These are phyloP conservation scores for Drosophila erecta DNA, from an alignment of 1,140 invertebrate genomes.

Conservation along the genomic window DNA sequence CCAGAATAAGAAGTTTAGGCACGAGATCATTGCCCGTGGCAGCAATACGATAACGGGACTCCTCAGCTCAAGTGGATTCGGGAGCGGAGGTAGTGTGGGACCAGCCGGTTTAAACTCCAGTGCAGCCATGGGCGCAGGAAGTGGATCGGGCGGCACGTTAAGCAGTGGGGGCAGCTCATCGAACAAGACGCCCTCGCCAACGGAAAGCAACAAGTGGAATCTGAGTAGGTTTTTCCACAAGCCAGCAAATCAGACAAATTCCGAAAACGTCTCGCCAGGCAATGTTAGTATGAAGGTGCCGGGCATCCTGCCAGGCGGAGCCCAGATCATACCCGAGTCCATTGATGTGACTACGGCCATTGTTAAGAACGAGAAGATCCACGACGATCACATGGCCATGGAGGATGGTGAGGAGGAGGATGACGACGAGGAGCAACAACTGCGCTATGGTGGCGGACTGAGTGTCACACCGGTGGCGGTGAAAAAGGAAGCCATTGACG, in stretches of 20 bases:
- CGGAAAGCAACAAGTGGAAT: conserved; percentile 76
- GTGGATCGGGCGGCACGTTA: conserved; percentile 31
- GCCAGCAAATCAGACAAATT: conserved; percentile 59
- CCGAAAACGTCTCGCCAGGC: conserved; percentile 62
- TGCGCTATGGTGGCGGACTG: conserved; percentile 56
- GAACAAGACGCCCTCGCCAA: conserved; percentile 81
- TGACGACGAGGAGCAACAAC: conserved; percentile 47
- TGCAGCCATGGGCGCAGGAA: background rate
- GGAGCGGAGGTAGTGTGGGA: conserved; percentile 9
- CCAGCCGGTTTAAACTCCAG: conserved; percentile 10
- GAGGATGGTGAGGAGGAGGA: conserved; percentile 65
- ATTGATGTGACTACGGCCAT: conserved; percentile 75
- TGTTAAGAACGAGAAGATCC: conserved; percentile 75
- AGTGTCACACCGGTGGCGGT: conserved; percentile 62
- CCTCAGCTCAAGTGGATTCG: conserved; percentile 62
- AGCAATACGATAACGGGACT: conserved; percentile 66
- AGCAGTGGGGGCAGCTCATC: conserved; percentile 72
- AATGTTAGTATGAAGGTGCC: conserved; percentile 76
- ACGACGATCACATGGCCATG: conserved; percentile 56
- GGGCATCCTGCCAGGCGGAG: conserved; percentile 70
- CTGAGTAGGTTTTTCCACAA: conserved; percentile 75
- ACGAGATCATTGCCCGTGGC: conserved; percentile 69
- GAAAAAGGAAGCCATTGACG: conserved; percentile 59
- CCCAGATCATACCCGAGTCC: conserved; percentile 79
- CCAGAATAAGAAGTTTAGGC: conserved; percentile 67